A percentile compares a stretch with the other conserved stretches of the same genome.
phyloP scores from a whole-genome alignment of 2,888 invertebrate species.

The Strigamia maritima region DNA sequence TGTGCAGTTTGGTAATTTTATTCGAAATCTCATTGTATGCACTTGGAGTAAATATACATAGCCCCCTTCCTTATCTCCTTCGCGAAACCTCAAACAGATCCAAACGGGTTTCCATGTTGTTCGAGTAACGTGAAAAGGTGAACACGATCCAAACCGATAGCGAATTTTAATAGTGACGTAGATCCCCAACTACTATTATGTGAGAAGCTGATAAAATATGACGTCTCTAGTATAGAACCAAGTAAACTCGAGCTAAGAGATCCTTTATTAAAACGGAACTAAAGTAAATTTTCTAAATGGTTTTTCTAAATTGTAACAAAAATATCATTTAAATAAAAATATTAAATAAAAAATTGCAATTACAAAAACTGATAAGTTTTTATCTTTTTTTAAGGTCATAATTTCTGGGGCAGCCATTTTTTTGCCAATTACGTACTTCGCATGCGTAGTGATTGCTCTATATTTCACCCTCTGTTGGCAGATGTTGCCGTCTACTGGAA shows the following conservation, averaged over 20 bases:
- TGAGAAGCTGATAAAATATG: background rate
- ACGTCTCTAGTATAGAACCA: background rate
- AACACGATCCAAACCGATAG: background rate
- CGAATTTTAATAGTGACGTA: background rate
- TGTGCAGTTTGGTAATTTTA: background rate
- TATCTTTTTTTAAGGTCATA: too few species aligned
- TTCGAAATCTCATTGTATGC: background rate
- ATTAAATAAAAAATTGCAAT: background rate
- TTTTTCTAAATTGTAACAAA: background rate
- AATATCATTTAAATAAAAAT: background rate
- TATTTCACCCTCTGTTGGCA: background rate
- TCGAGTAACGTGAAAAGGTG: background rate
- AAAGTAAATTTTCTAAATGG: background rate
- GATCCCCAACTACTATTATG: too few species aligned
- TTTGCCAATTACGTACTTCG: background rate
- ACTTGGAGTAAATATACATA: background rate
- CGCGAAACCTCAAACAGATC: background rate
- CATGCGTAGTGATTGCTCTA: too few species aligned
- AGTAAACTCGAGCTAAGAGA: too few species aligned
- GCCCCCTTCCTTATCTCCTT: background rate
- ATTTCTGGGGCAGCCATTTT: too few species aligned
- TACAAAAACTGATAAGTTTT: too few species aligned
- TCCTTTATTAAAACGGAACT: background rate
- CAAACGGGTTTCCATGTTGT: conserved; percentile 1
- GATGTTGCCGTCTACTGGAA: background rate